Conservation (phyloP, 2,797 vertebrate species). For the Mormyrops boulengeri region DNA sequence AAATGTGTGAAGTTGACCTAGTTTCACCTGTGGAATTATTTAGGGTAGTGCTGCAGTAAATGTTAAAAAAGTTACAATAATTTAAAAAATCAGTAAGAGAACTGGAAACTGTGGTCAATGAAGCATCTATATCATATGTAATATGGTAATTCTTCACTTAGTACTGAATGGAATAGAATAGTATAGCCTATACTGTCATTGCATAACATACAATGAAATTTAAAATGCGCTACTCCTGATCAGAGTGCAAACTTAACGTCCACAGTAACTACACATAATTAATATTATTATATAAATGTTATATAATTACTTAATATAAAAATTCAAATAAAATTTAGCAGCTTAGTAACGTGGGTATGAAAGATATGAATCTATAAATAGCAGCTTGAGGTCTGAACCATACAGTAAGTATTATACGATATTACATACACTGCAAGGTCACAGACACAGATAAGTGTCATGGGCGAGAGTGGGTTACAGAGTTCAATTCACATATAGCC, state of each 20-base stretch:
- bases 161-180: no score
- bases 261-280: background rate
- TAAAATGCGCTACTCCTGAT: no score
- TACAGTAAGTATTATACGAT: background rate
- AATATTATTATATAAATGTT: background rate
- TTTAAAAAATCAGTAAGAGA: background rate
- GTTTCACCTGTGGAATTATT: background rate
- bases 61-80: background rate
- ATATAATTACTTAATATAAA: background rate
- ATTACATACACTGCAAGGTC: background rate
- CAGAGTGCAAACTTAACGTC: background rate
- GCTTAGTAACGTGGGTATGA: background rate
- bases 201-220: no score
- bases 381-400: background rate
- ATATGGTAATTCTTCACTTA: background rate
- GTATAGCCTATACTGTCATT: no score
- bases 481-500: background rate
- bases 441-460: background rate
- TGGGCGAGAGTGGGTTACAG: background rate
- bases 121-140: background rate
- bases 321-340: background rate
- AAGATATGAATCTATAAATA: background rate
- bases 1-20: background rate
- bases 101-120: background rate
- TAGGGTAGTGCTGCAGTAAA: background rate